These are phyloP conservation scores for Stichopus chloronotus DNA, from an alignment of 35 echinoderm and acorn worm genomes.

Conservation along the genomic window DNA sequence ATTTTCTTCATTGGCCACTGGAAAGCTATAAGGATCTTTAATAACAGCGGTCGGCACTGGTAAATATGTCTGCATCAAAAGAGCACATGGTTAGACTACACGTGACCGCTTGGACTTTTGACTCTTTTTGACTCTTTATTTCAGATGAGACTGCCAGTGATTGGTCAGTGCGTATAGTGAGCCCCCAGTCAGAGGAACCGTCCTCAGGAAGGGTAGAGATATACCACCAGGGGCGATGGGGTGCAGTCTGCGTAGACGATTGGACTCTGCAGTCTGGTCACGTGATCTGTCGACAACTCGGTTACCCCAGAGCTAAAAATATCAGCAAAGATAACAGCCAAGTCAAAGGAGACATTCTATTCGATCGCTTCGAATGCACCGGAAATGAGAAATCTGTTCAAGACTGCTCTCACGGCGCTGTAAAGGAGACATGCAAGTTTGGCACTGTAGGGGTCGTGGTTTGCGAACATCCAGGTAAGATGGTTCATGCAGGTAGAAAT, in stretches of 20 bases:
- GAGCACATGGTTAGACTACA: too few species aligned
- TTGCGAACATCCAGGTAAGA: slow-evolving; percentile 29
- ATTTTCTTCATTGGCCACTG: too few species aligned
- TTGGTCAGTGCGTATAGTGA: slow-evolving; percentile 12
- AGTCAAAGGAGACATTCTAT: too few species aligned
- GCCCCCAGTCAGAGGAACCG: not conserved
- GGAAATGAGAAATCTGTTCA: slow-evolving; percentile 6
- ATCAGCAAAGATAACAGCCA: not conserved
- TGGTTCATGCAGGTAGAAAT: too few species aligned
- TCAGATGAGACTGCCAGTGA: slow-evolving; percentile 25
- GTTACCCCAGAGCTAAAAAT: slow-evolving; percentile 4
- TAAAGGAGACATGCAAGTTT: not conserved
- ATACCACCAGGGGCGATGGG: slow-evolving; percentile 46
- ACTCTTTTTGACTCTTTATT: not conserved
- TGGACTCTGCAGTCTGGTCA: slow-evolving; percentile 20
- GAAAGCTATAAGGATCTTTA: too few species aligned
- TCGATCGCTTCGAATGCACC: not conserved
- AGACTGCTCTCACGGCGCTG: not conserved
- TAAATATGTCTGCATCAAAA: too few species aligned
- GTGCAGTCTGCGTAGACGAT: slow-evolving; percentile 6
- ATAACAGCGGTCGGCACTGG: too few species aligned
- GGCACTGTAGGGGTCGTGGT: not conserved
- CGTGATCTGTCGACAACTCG: slow-evolving; percentile 63
- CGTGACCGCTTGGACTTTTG: too few species aligned
- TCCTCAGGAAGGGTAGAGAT: slow-evolving; percentile 40